Conservation (phyloP, 2,797 vertebrate genomes). For the Distichodus sexfasciatus region DNA sequence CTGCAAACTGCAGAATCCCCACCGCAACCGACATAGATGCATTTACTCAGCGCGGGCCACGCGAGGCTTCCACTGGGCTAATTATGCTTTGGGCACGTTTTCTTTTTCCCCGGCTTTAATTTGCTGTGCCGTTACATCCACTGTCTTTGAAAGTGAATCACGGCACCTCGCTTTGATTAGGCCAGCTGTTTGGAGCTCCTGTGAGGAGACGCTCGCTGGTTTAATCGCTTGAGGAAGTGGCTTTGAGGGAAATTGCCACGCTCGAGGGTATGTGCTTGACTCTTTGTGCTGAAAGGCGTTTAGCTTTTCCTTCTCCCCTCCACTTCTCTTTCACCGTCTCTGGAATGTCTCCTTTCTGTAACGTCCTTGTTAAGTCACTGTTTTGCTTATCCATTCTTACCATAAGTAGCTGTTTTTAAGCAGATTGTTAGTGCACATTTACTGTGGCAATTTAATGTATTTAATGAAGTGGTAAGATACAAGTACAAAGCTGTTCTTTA, state of each 20-base stretch:
- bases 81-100: neutral
- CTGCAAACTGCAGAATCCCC: too few species aligned
- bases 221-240: slow-evolving; percentile 9
- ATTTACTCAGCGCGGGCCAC: neutral
- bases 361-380: neutral
- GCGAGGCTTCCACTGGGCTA: neutral
- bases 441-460: too few species aligned
- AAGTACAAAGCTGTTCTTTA: too few species aligned
- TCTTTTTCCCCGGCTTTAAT: neutral
- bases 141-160: neutral
- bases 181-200: neutral
- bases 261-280: neutral
- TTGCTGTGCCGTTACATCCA: neutral
- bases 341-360: neutral
- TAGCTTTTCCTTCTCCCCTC: too few species aligned
- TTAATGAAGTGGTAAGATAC: too few species aligned
- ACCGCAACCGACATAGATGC: neutral
- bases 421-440: too few species aligned
- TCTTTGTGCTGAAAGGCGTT: neutral
- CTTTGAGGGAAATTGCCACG: neutral
- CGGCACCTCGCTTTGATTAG: neutral
- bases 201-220: neutral
- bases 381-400: too few species aligned
- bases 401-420: too few species aligned
- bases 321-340: neutral